A percentile compares a stretch with the other conserved stretches of the same genome.
Conservation (phyloP, 1,140 invertebrate species). For the Aphidius gifuensis region DNA sequence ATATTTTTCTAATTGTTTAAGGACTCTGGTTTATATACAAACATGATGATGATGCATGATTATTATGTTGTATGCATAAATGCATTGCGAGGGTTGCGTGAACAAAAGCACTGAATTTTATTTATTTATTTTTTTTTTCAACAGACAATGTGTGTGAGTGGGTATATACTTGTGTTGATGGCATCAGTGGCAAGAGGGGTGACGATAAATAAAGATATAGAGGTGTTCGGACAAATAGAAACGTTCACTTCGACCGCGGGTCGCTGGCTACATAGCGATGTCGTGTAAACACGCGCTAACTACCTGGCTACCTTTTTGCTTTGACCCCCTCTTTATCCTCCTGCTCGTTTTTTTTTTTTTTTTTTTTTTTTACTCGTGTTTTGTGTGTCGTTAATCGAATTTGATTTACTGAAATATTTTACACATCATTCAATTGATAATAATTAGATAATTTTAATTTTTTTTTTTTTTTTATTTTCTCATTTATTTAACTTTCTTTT, state of each 20-base stretch:
- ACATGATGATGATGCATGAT: too few relatives aligned
- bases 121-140: too few relatives aligned
- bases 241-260: constrained; percentile 43
- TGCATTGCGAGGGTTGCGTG: too few relatives aligned
- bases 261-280: constrained; percentile 51
- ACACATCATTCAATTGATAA: constrained; percentile 1
- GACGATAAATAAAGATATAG: constrained; percentile 15
- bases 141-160: too few relatives aligned
- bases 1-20: too few relatives aligned
- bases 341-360: too few relatives aligned
- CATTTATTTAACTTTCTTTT: background rate
- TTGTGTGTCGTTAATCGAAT: too few relatives aligned
- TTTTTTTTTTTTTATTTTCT: constrained; percentile 3
- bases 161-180: too few relatives aligned
- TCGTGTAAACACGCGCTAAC: constrained; percentile 57
- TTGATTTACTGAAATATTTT: constrained; percentile 1
- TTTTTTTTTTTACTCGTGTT: too few relatives aligned
- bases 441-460: background rate
- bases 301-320: constrained; percentile 37
- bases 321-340: constrained; percentile 20
- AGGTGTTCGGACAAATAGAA: constrained; percentile 51
- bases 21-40: too few relatives aligned
- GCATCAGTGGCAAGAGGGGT: constrained; percentile 3
- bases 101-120: too few relatives aligned
- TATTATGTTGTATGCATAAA: too few relatives aligned